These are phyloP conservation scores for Urocitellus parryii DNA, from an alignment of 2,113 vertebrate species.

Conservation along the genomic window DNA sequence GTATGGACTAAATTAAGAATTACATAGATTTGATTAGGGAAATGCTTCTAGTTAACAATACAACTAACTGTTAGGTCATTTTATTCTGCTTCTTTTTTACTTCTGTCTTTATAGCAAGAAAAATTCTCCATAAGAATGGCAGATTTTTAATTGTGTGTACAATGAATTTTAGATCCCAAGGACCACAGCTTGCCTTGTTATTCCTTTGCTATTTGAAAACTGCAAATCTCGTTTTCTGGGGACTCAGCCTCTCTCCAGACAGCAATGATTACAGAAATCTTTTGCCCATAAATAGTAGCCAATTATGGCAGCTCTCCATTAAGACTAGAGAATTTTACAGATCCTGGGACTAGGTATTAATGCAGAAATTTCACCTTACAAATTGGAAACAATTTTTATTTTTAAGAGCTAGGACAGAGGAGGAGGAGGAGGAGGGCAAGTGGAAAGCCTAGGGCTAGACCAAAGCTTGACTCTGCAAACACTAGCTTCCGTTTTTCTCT, in stretches of 20 bases:
- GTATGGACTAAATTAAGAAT: background rate
- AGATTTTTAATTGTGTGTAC: background rate
- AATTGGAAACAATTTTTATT: background rate
- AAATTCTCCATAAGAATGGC: background rate
- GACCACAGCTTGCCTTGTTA: background rate
- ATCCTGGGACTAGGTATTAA: background rate
- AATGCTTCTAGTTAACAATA: background rate
- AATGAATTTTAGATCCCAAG: background rate
- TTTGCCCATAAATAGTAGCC: background rate
- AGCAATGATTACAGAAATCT: background rate
- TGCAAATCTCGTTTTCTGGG: background rate
- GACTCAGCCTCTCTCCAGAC: background rate
- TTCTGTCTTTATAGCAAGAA: background rate
- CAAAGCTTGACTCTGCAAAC: background rate
- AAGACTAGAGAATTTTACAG: background rate
- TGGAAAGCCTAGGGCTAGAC: background rate
- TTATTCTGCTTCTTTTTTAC: background rate
- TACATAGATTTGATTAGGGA: background rate
- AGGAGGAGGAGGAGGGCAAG: background rate
- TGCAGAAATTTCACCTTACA: background rate
- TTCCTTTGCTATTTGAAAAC: background rate
- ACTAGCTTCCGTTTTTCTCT: background rate
- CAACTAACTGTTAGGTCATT: too few relatives aligned
- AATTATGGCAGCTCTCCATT: background rate
- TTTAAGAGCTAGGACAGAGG: background rate